Conservation (phyloP, 2,113 vertebrate genomes). For the Elanoides forficatus region DNA sequence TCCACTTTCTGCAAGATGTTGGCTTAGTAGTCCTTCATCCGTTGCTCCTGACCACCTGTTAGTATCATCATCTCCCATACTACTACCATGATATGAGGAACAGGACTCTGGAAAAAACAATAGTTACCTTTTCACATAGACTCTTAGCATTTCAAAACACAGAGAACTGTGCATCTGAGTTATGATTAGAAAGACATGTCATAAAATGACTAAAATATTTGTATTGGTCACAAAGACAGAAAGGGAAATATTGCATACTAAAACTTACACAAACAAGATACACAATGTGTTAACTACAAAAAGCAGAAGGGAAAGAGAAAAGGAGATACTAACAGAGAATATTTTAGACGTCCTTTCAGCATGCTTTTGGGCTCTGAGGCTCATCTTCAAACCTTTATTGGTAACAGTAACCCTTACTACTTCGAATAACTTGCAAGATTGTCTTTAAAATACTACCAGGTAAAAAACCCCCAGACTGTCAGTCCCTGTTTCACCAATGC, state of each 20-base stretch:
- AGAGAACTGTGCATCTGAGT: background rate
- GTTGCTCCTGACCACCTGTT: constrained; percentile 72
- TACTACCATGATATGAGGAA: constrained; percentile 57
- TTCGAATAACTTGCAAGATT: background rate
- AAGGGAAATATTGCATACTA: background rate
- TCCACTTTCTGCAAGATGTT: constrained; percentile 74
- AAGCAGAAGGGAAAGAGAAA: constrained; percentile 17
- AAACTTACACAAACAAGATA: constrained; percentile 5
- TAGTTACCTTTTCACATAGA: background rate
- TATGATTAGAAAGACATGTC: background rate
- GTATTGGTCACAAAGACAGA: background rate
- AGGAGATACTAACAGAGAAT: constrained; percentile 53
- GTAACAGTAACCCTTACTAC: background rate
- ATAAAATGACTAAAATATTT: background rate
- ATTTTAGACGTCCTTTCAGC: background rate
- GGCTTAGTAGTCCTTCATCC: constrained; percentile 75
- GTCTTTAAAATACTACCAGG: background rate
- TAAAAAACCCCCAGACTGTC: background rate
- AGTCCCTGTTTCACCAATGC: background rate
- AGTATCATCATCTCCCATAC: constrained; percentile 43
- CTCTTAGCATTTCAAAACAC: background rate
- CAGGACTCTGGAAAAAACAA: constrained; percentile 51
- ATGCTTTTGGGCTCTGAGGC: background rate
- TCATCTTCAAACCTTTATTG: background rate
- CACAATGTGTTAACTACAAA: constrained; percentile 21